A percentile compares a stretch with the other conserved stretches of the same genome.
These are phyloP conservation scores for Chrysolina haemoptera DNA, from an alignment of 2,888 invertebrate genomes.

Conservation along the genomic window DNA sequence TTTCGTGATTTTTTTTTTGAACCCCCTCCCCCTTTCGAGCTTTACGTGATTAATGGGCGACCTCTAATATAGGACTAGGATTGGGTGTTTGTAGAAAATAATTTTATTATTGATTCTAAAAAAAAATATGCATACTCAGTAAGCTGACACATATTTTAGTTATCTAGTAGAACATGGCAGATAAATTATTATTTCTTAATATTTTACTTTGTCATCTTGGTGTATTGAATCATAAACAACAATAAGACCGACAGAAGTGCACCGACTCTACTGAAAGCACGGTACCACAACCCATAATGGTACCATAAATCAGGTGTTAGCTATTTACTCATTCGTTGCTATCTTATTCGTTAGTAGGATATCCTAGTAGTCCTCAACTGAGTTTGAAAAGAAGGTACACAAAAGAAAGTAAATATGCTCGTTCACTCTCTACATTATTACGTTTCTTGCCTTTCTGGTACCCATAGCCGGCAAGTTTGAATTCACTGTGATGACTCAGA, in stretches of 20 bases:
- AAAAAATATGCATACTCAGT: no score
- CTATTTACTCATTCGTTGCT: background rate
- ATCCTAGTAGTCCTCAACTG: conserved; percentile 4
- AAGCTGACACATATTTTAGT: no score
- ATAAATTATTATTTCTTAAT: no score
- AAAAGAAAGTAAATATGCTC: conserved; percentile 4
- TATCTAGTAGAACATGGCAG: no score
- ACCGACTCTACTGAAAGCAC: background rate
- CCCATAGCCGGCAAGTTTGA: conserved; percentile 12
- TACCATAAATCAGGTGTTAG: background rate
- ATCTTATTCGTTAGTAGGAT: background rate
- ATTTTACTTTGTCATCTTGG: no score
- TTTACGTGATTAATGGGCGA: no score
- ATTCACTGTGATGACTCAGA: conserved; percentile 12
- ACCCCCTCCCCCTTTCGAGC: no score
- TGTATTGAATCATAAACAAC: background rate
- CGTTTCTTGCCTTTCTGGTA: background rate
- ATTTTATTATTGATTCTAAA: no score
- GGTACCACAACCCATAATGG: no score
- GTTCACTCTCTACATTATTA: background rate
- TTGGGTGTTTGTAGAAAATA: no score
- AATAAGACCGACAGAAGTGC: background rate
- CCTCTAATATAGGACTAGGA: no score
- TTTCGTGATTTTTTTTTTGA: no score
- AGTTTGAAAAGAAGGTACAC: conserved; percentile 19